Percentiles rank a stretch among this genome's conserved stretches.
Evolutionary conservation across 2,888 invertebrate genomes (phyloP).

Genomic region (Cephus sareptanus): DNA sequence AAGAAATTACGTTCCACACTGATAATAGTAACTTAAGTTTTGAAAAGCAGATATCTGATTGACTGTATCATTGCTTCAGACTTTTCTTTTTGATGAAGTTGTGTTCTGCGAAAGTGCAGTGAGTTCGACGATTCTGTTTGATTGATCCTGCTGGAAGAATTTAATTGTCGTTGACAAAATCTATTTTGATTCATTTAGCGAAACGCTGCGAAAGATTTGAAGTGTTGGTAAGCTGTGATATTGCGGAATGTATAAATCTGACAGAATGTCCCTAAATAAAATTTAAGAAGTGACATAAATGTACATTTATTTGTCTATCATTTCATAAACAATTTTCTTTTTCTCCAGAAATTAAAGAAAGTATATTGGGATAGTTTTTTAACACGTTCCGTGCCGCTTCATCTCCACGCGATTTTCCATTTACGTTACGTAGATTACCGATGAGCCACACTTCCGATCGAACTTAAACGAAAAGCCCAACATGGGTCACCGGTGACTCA

Average conservation of each 20-base stretch:
- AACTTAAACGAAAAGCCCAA: too few species aligned
- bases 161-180: neutral
- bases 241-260: conserved; percentile 49
- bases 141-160: neutral
- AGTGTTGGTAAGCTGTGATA: conserved; percentile 60
- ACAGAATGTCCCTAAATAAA: conserved; percentile 43
- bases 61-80: neutral
- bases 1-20: neutral
- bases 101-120: neutral
- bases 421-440: neutral
- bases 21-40: neutral
- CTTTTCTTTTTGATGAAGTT: neutral
- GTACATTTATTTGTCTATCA: neutral
- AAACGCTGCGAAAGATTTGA: neutral
- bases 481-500: neutral
- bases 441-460: too few species aligned
- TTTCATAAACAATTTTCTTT: neutral
- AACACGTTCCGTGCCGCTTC: neutral
- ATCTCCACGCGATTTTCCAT: neutral
- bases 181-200: neutral
- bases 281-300: conserved; percentile 10
- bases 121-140: neutral
- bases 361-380: neutral
- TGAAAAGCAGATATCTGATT: neutral
- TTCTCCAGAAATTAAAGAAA: neutral